phyloP scores from a whole-genome alignment of 2,797 vertebrate species.

The Falco berigora region DNA sequence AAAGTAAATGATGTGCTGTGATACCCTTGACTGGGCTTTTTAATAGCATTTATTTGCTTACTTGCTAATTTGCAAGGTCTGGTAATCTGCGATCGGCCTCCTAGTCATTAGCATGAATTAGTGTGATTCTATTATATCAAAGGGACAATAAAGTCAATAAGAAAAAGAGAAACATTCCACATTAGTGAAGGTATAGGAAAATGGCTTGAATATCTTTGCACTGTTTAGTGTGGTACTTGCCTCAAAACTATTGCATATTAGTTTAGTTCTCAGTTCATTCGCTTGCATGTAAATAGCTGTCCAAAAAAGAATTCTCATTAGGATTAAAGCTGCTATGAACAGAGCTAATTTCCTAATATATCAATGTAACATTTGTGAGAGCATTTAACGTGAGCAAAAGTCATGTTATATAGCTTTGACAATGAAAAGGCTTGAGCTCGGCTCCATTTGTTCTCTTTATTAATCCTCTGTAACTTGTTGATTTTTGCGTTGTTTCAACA shows the following conservation, averaged over 20 bases:
- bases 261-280: not conserved
- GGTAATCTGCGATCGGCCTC: not conserved
- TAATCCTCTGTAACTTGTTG: not conserved
- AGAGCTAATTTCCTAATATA: not conserved
- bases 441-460: not conserved
- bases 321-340: not conserved
- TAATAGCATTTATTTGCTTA: conserved; percentile 36
- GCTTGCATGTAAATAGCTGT: not conserved
- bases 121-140: not conserved
- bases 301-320: not conserved
- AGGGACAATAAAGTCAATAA: not conserved
- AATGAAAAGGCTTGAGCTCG: not conserved
- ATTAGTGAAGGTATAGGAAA: not conserved
- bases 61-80: conserved; percentile 52
- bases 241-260: not conserved
- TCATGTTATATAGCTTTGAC: not conserved
- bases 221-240: not conserved
- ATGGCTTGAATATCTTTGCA: not conserved
- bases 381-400: not conserved
- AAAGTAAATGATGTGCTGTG: not conserved
- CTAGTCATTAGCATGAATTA: conserved; percentile 3
- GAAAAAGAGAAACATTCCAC: not conserved
- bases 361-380: accelerated
- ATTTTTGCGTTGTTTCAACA: not conserved
- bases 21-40: conserved; percentile 19